Evolutionary conservation across 1,140 invertebrate genomes (phyloP), one percentile per base, ranked within the genome.

Genomic region (Antheraea pernyi): DNA sequence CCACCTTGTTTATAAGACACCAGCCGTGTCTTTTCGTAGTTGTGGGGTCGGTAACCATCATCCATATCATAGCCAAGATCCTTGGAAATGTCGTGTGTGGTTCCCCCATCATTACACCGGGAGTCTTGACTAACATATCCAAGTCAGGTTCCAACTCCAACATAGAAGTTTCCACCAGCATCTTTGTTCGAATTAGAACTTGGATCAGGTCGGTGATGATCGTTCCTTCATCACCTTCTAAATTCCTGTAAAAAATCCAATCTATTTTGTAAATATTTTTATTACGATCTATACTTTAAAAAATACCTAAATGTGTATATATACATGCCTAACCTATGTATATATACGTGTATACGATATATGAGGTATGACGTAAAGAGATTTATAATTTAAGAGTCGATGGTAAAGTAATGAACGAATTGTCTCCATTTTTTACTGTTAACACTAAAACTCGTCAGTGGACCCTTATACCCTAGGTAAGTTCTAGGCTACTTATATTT

Each of bases 21-120:
- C 87, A 91, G 39, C 87, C 89, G 66, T 79, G 77, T 36, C 83
- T 86, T 63, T 79, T 82, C 0, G 81, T 81, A 0, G 77, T 78
- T 8, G 60, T 66, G 5, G 84, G 81, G 66, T 90, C 88, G 0
- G 81, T 85, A 0, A 82, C 73, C 3, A 80, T 66, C 73, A 91
- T 80, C 88, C 88, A 91, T 0, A 83, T 63, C 65, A 83, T 76
- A 4, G 82, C 78, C 13, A 91, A n/a, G 13, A 88, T 77, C 70
- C 84, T 85, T 0, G 88, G 89, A 37, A 89, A 86, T 8, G 87
- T 89, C 19, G 79, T 75, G 65, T 88, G 87, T 0, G 88, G 87
- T 53, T 89, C 85, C 5, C 86, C 86, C 69, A 81, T 78, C 85
- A 91, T 84, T n/a, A 84, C 74, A 0, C 61, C 76, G 0, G 86